A percentile compares a stretch with the other conserved stretches of the same genome.
phyloP scores from a whole-genome alignment of 2,113 vertebrate species.

The Leucopsar rothschildi region DNA sequence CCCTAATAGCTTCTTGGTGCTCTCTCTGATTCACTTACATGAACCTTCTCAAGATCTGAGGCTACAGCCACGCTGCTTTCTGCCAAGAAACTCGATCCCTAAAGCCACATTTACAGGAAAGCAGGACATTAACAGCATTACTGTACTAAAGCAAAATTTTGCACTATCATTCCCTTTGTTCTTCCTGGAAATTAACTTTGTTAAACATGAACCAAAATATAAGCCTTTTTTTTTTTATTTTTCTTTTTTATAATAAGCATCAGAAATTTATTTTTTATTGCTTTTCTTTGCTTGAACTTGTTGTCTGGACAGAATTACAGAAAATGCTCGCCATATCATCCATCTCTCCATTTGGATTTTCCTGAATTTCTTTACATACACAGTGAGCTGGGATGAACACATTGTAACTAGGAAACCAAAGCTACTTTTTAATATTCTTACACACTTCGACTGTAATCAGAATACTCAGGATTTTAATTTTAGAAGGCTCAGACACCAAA shows the following conservation, averaged over 20 bases:
- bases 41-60: neutral
- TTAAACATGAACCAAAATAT: neutral
- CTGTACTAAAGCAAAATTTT: neutral
- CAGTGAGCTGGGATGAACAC: neutral
- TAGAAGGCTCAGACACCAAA: neutral
- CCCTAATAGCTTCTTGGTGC: neutral
- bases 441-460: neutral
- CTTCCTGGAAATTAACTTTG: neutral
- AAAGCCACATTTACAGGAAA: slow-evolving; percentile 38
- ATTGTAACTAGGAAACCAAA: neutral
- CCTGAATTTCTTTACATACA: neutral
- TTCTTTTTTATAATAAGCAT: neutral
- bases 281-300: neutral
- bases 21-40: neutral
- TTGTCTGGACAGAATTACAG: neutral
- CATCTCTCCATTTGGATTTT: neutral
- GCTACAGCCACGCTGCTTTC: neutral
- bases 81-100: slow-evolving; percentile 15
- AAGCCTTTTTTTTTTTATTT: neutral
- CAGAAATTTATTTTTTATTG: neutral
- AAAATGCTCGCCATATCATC: neutral
- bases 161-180: neutral
- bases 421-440: neutral
- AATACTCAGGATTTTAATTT: slow-evolving; percentile 35
- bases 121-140: neutral